Base-by-base conservation (phyloP, 1,140 invertebrate genomes). In the Drosophila yakuba region DNA sequence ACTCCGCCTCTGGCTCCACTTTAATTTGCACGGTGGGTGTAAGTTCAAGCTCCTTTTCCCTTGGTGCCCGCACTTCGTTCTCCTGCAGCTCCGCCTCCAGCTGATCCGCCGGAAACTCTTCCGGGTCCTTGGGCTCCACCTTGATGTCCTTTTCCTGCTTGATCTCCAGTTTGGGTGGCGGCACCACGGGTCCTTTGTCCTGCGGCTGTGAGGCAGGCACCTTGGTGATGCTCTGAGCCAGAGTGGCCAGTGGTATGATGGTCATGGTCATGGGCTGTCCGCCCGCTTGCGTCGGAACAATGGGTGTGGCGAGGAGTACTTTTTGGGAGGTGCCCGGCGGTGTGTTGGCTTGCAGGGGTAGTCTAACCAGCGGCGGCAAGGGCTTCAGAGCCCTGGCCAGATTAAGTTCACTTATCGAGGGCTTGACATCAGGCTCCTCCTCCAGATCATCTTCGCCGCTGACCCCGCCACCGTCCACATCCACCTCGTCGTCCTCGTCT, bases 221-320 rank as follows among this genome's bases (percentile, higher is more conserved):
- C 28, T 78, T 69, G 1, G 80, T 84, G 0, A 89, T 84, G 56
- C 84, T 89, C 47, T 91, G 90, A 7, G 83, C 69, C 23, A 91
- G 44, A 3, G 90, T 88, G 5, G 90, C 78, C 48, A 91, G 60
- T 7, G 90, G 90, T 75, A 91, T 91, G 41, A 91, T 91, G 6
- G 90, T 91, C 90, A 91, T 91, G 3, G 90, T 91, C 69, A 86
- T 86, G 11, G 82, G 80, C 32, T 78, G 76, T 3, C 77, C 73
- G 1, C 57, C 12, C 0, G 77, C 60, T 63, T 15, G 74, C 1
- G 90, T 61, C 3, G 82, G 77, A 6, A 80, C 63, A 20, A 91
- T 91, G 0, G 90, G 90, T 5, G 90, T 91, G 43, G 90, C 90
- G n/a, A 91, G 74, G 2, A 91, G 66, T 10, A 91, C 90, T 43